Conservation (phyloP, 2,797 vertebrate species). For the Mormyrops boulengeri region DNA sequence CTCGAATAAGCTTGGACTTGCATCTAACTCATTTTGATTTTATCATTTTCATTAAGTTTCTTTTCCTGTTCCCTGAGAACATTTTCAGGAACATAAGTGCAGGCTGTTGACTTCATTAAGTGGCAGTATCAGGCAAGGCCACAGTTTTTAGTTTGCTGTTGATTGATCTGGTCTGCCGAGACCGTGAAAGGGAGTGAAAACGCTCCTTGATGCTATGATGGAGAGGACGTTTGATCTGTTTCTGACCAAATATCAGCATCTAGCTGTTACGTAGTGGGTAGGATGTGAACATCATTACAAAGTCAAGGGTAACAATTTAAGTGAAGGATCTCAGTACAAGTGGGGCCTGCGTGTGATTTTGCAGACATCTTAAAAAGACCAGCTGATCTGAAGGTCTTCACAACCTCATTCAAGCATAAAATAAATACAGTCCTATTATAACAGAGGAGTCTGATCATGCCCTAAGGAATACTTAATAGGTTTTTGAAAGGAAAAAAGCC, state of each 20-base stretch:
- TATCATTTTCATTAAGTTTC: neutral
- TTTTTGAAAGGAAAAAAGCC: constrained; percentile 1
- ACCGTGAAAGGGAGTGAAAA: neutral
- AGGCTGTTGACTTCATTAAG: neutral
- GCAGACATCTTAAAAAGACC: neutral
- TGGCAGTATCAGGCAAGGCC: neutral
- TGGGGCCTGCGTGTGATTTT: neutral
- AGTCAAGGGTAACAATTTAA: neutral
- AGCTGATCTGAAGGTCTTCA: neutral
- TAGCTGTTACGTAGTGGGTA: neutral
- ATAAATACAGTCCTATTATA: neutral
- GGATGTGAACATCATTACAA: neutral
- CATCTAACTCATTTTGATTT: constrained; percentile 1
- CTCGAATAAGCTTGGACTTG: neutral
- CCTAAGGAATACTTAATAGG: neutral
- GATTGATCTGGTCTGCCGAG: neutral
- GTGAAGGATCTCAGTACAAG: neutral
- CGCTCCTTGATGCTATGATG: neutral
- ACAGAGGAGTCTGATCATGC: neutral
- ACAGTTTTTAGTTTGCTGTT: neutral
- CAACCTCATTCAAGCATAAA: neutral
- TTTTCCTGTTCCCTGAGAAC: neutral
- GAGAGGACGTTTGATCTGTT: neutral
- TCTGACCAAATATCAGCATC: neutral
- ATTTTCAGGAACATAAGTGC: neutral